phyloP scores from a whole-genome alignment of 2,113 vertebrate species.

The Azemiops feae region DNA sequence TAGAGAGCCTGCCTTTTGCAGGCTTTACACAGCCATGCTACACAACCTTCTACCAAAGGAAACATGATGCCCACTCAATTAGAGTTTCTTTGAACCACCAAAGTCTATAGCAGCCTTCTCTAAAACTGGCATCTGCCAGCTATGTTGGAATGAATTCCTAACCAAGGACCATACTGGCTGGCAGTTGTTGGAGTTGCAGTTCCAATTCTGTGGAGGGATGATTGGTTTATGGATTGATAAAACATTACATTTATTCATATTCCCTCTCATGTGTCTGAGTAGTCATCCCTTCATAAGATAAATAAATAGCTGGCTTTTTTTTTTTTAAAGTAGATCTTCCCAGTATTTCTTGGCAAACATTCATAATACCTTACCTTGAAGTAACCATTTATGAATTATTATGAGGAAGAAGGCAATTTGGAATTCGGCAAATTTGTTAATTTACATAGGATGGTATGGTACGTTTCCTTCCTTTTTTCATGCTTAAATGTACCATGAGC shows the following conservation, averaged over 20 bases:
- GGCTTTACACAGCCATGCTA: background rate
- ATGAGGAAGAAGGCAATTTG: background rate
- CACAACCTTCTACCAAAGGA: background rate
- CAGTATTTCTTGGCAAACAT: background rate
- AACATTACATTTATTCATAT: background rate
- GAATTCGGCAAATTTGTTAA: slow-evolving; percentile 37
- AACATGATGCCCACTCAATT: background rate
- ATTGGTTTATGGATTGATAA: background rate
- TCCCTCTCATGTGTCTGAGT: background rate
- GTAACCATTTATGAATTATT: background rate
- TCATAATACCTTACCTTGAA: background rate
- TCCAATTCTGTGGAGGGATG: background rate
- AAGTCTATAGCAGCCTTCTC: background rate
- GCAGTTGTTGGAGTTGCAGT: background rate
- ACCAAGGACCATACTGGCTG: background rate
- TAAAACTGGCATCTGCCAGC: background rate
- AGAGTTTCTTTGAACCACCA: background rate
- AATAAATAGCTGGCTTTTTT: background rate
- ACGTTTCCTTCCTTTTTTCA: slow-evolving; percentile 59
- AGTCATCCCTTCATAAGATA: background rate
- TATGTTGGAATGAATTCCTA: background rate
- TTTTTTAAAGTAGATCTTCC: background rate
- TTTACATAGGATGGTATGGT: slow-evolving; percentile 23
- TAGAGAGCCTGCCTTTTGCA: background rate
- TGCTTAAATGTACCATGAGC: slow-evolving; percentile 55